Evolutionary conservation across 2,113 vertebrate genomes (phyloP).

Genomic region (Ptyas mucosa): DNA sequence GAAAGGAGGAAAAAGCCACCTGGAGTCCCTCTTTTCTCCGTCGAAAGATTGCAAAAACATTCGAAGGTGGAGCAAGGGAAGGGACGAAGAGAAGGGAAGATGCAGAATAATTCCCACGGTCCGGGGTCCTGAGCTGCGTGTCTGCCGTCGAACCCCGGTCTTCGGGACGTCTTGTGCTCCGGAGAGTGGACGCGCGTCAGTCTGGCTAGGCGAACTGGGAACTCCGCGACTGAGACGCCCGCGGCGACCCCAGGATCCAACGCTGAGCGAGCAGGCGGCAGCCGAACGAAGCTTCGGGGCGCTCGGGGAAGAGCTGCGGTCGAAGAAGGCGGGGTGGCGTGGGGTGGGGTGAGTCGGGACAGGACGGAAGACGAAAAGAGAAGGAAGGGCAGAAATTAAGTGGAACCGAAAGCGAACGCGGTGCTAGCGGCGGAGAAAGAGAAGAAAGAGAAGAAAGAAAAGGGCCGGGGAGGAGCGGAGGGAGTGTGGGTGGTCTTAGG

Average conservation of each 20-base stretch:
- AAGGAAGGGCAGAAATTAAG: neutral
- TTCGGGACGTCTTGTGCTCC: neutral
- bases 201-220: neutral
- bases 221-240: neutral
- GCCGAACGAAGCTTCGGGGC: neutral
- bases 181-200: neutral
- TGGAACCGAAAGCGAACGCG: neutral
- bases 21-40: neutral
- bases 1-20: neutral
- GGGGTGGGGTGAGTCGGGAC: neutral
- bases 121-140: rapidly evolving
- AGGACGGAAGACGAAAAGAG: neutral
- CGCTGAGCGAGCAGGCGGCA: neutral
- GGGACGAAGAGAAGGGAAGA: neutral
- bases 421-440: neutral
- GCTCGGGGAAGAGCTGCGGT: no score
- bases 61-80: neutral
- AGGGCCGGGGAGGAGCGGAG: neutral
- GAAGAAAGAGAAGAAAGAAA: neutral
- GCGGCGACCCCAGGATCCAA: neutral
- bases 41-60: neutral
- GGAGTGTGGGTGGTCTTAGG: neutral
- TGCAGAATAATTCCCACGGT: neutral
- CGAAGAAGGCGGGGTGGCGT: neutral
- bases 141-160: neutral